A percentile compares a stretch with the other conserved stretches of the same genome.
These are phyloP conservation scores for Acrocephalus kingi DNA, from an alignment of 2,113 vertebrate species.

Conservation along the genomic window DNA sequence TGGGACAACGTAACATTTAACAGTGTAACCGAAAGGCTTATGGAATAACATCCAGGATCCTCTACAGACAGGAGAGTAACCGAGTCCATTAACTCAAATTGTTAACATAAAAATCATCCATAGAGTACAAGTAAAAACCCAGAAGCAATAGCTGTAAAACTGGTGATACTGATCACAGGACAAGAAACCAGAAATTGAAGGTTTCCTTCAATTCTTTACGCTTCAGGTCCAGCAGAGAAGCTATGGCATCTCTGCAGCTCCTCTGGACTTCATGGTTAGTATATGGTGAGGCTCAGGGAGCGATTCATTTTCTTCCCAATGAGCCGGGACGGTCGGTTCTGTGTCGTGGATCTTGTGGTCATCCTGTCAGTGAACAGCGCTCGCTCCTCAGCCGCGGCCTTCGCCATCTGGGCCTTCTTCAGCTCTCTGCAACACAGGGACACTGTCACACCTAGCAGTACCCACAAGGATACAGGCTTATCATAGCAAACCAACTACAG, in stretches of 20 bases:
- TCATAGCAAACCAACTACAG: not conserved
- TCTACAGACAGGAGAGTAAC: conserved; percentile 28
- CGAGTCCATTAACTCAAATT: conserved; percentile 30
- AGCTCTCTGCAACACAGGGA: conserved; percentile 82
- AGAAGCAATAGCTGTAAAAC: conserved; percentile 63
- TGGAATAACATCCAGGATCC: conserved; percentile 42
- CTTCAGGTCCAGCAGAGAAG: conserved; percentile 16
- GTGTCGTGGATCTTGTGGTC: conserved; percentile 89
- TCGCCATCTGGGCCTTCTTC: conserved; percentile 95
- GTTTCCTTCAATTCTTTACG: too few species aligned
- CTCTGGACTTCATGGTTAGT: conserved; percentile 71
- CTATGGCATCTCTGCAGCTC: conserved; percentile 32
- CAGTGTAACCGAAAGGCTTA: conserved; percentile 63
- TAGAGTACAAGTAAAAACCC: conserved; percentile 45
- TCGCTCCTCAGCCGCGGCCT: conserved; percentile 91
- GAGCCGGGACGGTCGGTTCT: conserved; percentile 85
- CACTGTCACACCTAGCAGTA: not conserved
- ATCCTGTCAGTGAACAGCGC: conserved; percentile 88
- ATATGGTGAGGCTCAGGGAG: conserved; percentile 95
- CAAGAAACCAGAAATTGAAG: not conserved
- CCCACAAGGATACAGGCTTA: fast-evolving
- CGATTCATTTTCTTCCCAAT: conserved; percentile 98
- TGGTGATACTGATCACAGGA: conserved; percentile 33
- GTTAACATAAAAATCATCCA: conserved; percentile 51
- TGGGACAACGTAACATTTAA: conserved; percentile 67